These are phyloP conservation scores for Drosophila mauritiana DNA, from an alignment of 1,140 invertebrate species.

Conservation along the genomic window DNA sequence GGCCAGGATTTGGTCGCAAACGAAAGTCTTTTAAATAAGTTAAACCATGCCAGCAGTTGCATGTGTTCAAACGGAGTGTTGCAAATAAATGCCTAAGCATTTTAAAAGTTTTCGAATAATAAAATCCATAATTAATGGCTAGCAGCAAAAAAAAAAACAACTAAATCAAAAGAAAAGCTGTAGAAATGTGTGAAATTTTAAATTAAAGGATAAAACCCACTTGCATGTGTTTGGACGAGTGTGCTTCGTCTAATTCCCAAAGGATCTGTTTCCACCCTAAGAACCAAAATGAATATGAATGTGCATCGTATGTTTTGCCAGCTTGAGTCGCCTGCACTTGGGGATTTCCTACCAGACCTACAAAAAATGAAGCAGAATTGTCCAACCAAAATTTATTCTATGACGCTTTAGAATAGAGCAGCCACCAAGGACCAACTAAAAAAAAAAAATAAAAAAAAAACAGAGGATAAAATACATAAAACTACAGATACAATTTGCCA, in stretches of 20 bases:
- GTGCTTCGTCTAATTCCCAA: conserved; percentile 31
- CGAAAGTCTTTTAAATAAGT: conserved; percentile 34
- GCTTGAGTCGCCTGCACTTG: conserved; percentile 54
- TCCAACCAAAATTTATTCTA: conserved; percentile 59
- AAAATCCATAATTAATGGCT: conserved; percentile 49
- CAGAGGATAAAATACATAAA: conserved; percentile 42
- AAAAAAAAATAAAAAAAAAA: conserved; percentile 41
- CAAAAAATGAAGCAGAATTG: conserved; percentile 39
- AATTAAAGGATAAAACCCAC: conserved; percentile 36
- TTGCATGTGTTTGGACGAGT: conserved; percentile 9
- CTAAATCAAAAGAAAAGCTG: conserved; percentile 18
- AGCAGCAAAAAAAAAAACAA: conserved; percentile 15
- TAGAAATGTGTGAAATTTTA: conserved; percentile 32
- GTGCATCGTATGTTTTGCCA: conserved; percentile 49
- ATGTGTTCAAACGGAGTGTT: background rate
- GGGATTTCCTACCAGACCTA: conserved; percentile 37
- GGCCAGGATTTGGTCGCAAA: conserved; percentile 19
- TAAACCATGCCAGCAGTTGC: conserved; percentile 11
- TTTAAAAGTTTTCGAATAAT: conserved; percentile 9
- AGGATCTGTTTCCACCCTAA: conserved; percentile 48
- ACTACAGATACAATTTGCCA: conserved; percentile 53
- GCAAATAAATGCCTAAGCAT: conserved; percentile 17
- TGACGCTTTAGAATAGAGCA: conserved; percentile 58
- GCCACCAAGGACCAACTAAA: conserved; percentile 52
- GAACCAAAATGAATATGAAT: conserved; percentile 57